These are phyloP conservation scores for Tridacna gigas DNA, from an alignment of 2,888 invertebrate genomes.

Conservation along the genomic window DNA sequence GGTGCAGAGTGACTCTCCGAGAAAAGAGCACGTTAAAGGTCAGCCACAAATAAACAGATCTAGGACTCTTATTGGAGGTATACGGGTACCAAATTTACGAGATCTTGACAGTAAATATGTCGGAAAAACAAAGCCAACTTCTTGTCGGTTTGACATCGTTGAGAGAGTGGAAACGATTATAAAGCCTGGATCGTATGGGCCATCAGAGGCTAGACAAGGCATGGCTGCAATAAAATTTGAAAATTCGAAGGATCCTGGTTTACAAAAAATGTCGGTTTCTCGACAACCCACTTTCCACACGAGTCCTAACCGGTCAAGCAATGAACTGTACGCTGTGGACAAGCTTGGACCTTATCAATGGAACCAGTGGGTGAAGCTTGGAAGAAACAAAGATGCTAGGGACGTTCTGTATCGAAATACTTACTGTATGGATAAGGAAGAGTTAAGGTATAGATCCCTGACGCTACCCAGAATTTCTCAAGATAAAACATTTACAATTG, in stretches of 20 bases:
- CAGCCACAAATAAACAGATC: not conserved
- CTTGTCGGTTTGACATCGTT: conserved; percentile 62
- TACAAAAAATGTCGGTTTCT: conserved; percentile 23
- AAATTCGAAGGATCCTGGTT: not conserved
- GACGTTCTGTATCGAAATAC: conserved; percentile 70
- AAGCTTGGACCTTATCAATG: conserved; percentile 59
- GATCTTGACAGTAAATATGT: conserved; percentile 49
- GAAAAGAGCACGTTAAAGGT: not conserved
- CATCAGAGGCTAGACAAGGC: not conserved
- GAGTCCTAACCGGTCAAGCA: not conserved
- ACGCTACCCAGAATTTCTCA: conserved; percentile 63
- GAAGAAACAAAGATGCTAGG: conserved; percentile 59
- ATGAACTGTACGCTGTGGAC: conserved; percentile 29
- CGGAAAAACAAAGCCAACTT: conserved; percentile 24
- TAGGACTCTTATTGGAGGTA: conserved; percentile 28
- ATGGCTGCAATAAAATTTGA: not conserved
- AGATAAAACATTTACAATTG: conserved; percentile 34
- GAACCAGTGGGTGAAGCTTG: conserved; percentile 56
- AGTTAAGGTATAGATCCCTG: conserved; percentile 60
- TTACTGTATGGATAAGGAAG: conserved; percentile 50
- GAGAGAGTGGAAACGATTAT: conserved; percentile 57
- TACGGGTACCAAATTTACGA: conserved; percentile 50
- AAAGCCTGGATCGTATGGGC: conserved; percentile 52
- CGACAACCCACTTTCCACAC: conserved; percentile 59
- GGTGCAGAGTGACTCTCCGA: conserved; percentile 18